Conservation (phyloP, 2,888 invertebrate genomes). For the Eupelmus urozonus region DNA sequence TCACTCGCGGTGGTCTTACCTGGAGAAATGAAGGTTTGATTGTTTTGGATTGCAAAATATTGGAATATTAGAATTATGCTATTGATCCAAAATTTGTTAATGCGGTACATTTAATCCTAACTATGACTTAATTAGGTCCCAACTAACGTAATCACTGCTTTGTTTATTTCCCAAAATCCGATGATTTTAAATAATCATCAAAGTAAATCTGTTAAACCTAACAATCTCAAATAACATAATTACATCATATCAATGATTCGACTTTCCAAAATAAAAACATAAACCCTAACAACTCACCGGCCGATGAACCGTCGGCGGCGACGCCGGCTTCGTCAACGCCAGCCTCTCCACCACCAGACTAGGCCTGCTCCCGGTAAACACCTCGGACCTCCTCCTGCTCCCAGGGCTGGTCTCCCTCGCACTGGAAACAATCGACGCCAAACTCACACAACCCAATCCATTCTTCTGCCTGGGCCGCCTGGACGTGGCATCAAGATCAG, state of each 20-base stretch:
- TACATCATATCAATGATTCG: too few species aligned
- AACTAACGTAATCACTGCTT: too few species aligned
- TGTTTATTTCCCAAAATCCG: too few species aligned
- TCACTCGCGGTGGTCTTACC: slow-evolving; percentile 86
- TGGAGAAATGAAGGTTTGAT: slow-evolving; percentile 78
- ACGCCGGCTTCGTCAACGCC: slow-evolving; percentile 52
- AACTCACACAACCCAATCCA: slow-evolving; percentile 87
- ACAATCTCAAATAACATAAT: too few species aligned
- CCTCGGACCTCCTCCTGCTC: slow-evolving; percentile 51
- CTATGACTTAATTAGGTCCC: too few species aligned
- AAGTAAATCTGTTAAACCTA: too few species aligned
- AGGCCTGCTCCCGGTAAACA: background rate
- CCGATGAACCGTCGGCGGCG: slow-evolving; percentile 55
- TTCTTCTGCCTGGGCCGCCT: slow-evolving; percentile 83
- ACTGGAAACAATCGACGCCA: slow-evolving; percentile 78
- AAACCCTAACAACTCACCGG: slow-evolving; percentile 38
- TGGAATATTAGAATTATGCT: too few species aligned
- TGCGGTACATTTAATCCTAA: too few species aligned
- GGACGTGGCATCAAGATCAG: slow-evolving; percentile 78
- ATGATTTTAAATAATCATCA: too few species aligned
- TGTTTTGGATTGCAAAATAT: background rate
- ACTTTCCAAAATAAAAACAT: too few species aligned
- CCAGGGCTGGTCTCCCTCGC: slow-evolving; percentile 63
- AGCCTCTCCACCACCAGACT: background rate
- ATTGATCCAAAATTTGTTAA: too few species aligned